These are phyloP conservation scores for Cynoglossus semilaevis DNA, from an alignment of 2,113 vertebrate genomes.

Conservation along the genomic window DNA sequence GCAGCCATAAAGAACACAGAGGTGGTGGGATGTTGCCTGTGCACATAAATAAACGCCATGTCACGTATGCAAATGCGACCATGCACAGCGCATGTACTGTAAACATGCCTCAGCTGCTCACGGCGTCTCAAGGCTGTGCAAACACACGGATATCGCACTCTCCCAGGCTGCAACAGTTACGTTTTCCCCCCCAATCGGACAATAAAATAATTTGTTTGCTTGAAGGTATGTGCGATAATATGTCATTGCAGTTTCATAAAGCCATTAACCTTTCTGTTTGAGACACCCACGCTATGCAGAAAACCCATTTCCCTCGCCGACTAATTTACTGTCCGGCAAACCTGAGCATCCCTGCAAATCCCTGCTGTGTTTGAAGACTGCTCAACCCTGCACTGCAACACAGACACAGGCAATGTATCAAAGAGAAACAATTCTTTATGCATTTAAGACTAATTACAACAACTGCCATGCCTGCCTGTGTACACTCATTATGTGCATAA, in stretches of 20 bases:
- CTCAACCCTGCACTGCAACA: background rate
- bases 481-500: background rate
- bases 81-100: background rate
- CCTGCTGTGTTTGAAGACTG: slow-evolving; percentile 25
- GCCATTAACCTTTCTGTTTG: slow-evolving; percentile 57
- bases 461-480: background rate
- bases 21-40: background rate
- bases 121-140: slow-evolving; percentile 9
- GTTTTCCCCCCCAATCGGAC: slow-evolving; percentile 6
- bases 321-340: slow-evolving; percentile 41
- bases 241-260: slow-evolving; percentile 52
- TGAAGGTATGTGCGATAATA: slow-evolving; percentile 53
- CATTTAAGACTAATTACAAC: background rate
- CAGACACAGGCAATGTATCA: background rate
- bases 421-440: slow-evolving; percentile 17
- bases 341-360: slow-evolving; percentile 31
- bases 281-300: slow-evolving; percentile 23
- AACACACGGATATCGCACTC: slow-evolving; percentile 29
- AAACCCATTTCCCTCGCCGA: slow-evolving; percentile 28
- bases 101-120: background rate
- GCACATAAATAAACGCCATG: background rate
- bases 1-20: background rate
- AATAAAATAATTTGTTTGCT: slow-evolving; percentile 56
- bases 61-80: background rate
- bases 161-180: slow-evolving; percentile 19